Evolutionary conservation across 2,797 vertebrate species (phyloP).

Genomic region (Carapus acus): DNA sequence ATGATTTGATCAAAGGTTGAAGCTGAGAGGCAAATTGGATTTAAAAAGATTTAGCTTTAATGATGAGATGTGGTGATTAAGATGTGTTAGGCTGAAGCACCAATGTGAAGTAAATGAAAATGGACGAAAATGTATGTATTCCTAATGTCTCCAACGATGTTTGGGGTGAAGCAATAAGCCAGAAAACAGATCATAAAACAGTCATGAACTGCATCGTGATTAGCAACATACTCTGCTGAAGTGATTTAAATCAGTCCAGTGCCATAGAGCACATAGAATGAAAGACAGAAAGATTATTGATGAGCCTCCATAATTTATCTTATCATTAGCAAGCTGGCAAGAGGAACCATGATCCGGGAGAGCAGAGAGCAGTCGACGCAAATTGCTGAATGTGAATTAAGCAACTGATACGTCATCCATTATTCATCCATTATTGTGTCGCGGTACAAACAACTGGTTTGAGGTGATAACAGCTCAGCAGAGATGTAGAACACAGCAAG

Average conservation of each 20-base stretch:
- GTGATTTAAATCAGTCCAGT: not conserved
- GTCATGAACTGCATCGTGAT: not conserved
- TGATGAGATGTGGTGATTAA: too few species aligned
- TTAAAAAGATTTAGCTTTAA: too few species aligned
- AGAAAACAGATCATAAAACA: not conserved
- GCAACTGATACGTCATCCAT: not conserved
- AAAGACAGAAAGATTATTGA: constrained; percentile 12
- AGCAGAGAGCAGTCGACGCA: constrained; percentile 6
- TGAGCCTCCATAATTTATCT: constrained; percentile 26
- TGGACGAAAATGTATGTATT: too few species aligned
- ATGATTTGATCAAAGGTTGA: too few species aligned
- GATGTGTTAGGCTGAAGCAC: too few species aligned
- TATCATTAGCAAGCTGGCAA: constrained; percentile 19
- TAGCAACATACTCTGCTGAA: not conserved
- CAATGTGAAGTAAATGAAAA: too few species aligned
- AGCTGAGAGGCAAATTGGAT: too few species aligned
- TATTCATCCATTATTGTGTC: not conserved
- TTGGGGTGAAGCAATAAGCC: not conserved
- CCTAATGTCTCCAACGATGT: not conserved
- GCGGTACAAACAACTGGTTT: constrained; percentile 5
- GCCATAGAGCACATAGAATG: not conserved
- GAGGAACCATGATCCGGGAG: constrained; percentile 10
- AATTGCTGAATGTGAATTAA: not conserved
- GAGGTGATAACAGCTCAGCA: constrained; percentile 4
- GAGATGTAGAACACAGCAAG: too few species aligned